A percentile compares a stretch with the other conserved stretches of the same genome.
phyloP scores from a whole-genome alignment of 2,888 invertebrate genomes.

The Morpho achilles region DNA sequence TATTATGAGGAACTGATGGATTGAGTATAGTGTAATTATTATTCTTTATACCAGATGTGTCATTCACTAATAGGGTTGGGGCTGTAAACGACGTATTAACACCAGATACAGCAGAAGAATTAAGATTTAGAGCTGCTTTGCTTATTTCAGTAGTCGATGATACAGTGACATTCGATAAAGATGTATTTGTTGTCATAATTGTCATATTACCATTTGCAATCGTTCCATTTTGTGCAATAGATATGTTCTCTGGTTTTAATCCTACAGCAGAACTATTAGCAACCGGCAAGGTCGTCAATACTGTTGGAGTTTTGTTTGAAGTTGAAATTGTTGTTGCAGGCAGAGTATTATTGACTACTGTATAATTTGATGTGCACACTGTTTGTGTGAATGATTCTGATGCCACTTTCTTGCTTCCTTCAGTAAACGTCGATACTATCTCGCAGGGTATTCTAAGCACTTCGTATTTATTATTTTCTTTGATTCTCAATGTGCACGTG shows the following conservation, averaged over 20 bases:
- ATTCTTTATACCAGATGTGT: background rate
- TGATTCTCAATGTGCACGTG: slow-evolving; percentile 52
- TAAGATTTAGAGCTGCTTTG: background rate
- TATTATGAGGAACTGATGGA: background rate
- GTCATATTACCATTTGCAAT: background rate
- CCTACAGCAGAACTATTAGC: background rate
- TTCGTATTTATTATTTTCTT: slow-evolving; percentile 48
- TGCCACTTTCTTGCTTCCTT: slow-evolving; percentile 39
- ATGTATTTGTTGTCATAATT: background rate
- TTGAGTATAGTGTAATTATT: slow-evolving; percentile 1
- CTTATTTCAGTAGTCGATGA: slow-evolving; percentile 21
- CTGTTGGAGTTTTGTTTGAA: too few relatives aligned
- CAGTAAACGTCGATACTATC: slow-evolving; percentile 67
- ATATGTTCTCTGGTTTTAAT: slow-evolving; percentile 3
- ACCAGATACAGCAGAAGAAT: slow-evolving; percentile 1
- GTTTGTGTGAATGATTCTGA: slow-evolving; percentile 40
- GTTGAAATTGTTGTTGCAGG: background rate
- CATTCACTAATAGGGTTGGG: background rate
- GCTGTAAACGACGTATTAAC: background rate
- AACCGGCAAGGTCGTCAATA: too few relatives aligned
- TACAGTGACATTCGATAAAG: slow-evolving; percentile 2
- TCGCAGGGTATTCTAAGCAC: slow-evolving; percentile 63
- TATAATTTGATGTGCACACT: slow-evolving; percentile 49
- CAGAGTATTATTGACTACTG: slow-evolving; percentile 37
- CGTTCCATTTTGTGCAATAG: background rate